phyloP scores from a whole-genome alignment of 2,888 invertebrate genomes.

The Amphipyra tragopoginis region DNA sequence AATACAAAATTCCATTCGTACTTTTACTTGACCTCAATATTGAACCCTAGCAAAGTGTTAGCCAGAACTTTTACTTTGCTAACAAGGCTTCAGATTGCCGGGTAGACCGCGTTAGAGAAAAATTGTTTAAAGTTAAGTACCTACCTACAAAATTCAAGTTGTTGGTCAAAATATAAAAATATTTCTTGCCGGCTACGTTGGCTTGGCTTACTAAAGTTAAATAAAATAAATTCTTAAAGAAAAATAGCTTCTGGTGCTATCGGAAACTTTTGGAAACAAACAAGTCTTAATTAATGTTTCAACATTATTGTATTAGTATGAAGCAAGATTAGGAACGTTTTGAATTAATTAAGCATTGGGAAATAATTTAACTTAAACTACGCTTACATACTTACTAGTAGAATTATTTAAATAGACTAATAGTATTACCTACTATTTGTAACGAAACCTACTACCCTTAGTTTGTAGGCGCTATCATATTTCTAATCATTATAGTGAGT shows the following conservation, averaged over 20 bases:
- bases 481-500: neutral
- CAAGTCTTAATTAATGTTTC: conserved; percentile 2
- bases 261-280: conserved; percentile 1
- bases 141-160: conserved; percentile 27
- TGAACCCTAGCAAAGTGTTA: conserved; percentile 12
- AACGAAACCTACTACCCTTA: too few species aligned
- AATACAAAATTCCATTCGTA: conserved; percentile 21
- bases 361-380: conserved; percentile 23
- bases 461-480: too few species aligned
- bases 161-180: too few species aligned
- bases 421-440: neutral
- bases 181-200: too few species aligned
- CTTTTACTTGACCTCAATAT: conserved; percentile 8
- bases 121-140: conserved; percentile 27
- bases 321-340: neutral
- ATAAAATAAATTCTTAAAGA: neutral
- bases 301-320: neutral
- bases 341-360: conserved; percentile 3
- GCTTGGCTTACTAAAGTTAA: neutral
- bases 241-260: neutral
- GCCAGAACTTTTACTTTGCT: conserved; percentile 28
- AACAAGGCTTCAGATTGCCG: conserved; percentile 42
- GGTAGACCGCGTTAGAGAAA: conserved; percentile 34
- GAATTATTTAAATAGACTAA: conserved; percentile 22
- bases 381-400: neutral